A percentile compares a stretch with the other conserved stretches of the same genome.
Evolutionary conservation across 2,888 invertebrate species (phyloP).

Genomic region (Aphidoletes aphidimyza): DNA sequence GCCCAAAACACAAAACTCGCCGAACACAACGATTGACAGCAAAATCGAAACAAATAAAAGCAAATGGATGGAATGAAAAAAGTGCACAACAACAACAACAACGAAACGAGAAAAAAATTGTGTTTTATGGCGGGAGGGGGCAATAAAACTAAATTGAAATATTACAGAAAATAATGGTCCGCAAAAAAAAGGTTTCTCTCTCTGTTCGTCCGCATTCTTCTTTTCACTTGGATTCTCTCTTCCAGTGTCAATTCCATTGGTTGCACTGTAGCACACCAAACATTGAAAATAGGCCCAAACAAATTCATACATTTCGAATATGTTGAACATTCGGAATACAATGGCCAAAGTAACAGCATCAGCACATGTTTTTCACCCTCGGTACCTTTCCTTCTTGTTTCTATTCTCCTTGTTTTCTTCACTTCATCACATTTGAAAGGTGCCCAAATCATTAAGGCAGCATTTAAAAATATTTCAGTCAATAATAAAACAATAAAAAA

Average conservation of each 20-base stretch:
- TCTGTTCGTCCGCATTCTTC: slow-evolving; percentile 9
- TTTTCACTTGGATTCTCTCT: background rate
- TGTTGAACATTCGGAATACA: background rate
- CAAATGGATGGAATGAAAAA: background rate
- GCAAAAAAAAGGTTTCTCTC: slow-evolving; percentile 51
- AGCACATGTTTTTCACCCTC: background rate
- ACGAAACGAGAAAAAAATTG: background rate
- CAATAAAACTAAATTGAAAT: slow-evolving; percentile 53
- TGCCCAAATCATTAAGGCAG: slow-evolving; percentile 31
- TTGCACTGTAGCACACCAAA: no score
- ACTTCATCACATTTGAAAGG: background rate
- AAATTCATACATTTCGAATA: background rate
- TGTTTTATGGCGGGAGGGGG: slow-evolving; percentile 39
- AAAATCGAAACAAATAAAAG: slow-evolving; percentile 5
- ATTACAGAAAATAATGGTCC: slow-evolving; percentile 49
- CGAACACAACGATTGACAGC: background rate
- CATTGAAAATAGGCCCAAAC: background rate
- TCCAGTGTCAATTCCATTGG: background rate
- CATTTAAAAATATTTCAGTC: slow-evolving; percentile 47
- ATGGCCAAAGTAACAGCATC: slow-evolving; percentile 5
- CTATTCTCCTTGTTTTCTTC: background rate
- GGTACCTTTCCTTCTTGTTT: background rate
- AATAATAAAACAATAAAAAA: slow-evolving; percentile 31
- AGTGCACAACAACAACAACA: background rate
- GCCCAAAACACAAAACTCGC: background rate